Percentiles rank a stretch among this genome's conserved stretches.
Evolutionary conservation across 2,797 vertebrate species (phyloP).

Genomic region (Huso huso): DNA sequence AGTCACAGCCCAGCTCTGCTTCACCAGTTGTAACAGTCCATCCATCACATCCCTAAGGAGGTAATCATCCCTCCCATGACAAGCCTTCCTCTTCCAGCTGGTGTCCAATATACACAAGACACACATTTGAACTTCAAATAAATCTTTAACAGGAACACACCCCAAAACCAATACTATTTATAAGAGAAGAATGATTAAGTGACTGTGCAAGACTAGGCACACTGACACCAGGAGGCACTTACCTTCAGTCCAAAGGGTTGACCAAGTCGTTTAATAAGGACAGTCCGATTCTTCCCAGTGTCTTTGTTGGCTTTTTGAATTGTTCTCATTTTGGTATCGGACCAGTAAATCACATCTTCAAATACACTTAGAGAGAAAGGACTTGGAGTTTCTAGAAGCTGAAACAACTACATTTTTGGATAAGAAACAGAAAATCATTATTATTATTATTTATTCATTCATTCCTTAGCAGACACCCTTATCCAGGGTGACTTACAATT

Average conservation of each 20-base stretch:
- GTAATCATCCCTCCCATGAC: no score
- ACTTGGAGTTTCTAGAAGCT: conserved; percentile 62
- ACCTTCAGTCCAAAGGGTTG: conserved; percentile 83
- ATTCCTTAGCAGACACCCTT: no score
- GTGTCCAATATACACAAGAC: no score
- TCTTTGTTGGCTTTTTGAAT: conserved; percentile 70
- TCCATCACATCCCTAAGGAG: no score
- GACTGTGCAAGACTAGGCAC: no score
- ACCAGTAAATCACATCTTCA: conserved; percentile 80
- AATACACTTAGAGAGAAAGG: conserved; percentile 76
- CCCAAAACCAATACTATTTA: background rate
- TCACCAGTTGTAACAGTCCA: no score
- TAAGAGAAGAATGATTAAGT: no score
- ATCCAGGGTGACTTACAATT: no score
- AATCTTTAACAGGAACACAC: background rate
- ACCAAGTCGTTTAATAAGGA: conserved; percentile 72
- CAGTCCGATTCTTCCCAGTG: conserved; percentile 69
- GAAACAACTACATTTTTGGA: conserved; percentile 57
- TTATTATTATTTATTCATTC: no score
- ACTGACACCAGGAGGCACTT: conserved; percentile 10
- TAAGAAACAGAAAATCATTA: background rate
- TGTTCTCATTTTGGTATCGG: conserved; percentile 66
- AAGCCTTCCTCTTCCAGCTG: no score
- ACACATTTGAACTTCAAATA: no score
- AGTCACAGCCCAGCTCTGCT: no score